Evolutionary conservation across 2,888 invertebrate genomes (phyloP).

Genomic region (Ecdyonurus torrentis): DNA sequence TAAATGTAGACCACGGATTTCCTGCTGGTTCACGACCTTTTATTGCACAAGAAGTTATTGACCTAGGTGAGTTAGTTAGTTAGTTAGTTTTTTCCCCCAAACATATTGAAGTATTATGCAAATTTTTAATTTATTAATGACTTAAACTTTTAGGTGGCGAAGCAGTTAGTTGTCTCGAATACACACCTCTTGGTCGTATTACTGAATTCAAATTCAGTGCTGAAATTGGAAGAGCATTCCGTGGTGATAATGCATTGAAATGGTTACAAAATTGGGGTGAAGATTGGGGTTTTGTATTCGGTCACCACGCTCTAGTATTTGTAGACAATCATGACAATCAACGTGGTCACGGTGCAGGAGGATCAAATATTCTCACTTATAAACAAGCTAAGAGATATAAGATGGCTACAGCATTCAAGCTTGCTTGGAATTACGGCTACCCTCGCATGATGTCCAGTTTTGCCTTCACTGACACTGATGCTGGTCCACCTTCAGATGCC

Average conservation of each 20-base stretch:
- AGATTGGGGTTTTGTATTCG: conserved; percentile 20
- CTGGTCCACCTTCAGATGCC: conserved; percentile 50
- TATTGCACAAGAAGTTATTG: conserved; percentile 8
- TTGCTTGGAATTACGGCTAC: conserved; percentile 68
- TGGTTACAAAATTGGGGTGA: conserved; percentile 41
- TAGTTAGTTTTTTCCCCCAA: too few relatives aligned
- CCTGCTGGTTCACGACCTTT: conserved; percentile 12
- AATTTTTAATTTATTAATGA: background rate
- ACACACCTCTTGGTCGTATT: conserved; percentile 35
- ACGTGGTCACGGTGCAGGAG: conserved; percentile 21
- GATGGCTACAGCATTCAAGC: conserved; percentile 69
- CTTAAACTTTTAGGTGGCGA: background rate
- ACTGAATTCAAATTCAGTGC: conserved; percentile 54
- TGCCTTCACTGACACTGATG: conserved; percentile 35
- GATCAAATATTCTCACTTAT: conserved; percentile 24
- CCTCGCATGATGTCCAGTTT: conserved; percentile 78
- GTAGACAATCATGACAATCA: conserved; percentile 38
- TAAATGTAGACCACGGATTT: conserved; percentile 16
- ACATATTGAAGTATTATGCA: background rate
- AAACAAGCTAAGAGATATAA: conserved; percentile 25
- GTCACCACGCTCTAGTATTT: conserved; percentile 27
- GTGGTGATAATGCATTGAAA: conserved; percentile 41
- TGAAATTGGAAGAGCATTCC: conserved; percentile 37
- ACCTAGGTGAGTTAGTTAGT: background rate
- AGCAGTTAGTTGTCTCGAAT: background rate